Conservation (phyloP, 2,113 vertebrate species). For the Eolophus roseicapilla region DNA sequence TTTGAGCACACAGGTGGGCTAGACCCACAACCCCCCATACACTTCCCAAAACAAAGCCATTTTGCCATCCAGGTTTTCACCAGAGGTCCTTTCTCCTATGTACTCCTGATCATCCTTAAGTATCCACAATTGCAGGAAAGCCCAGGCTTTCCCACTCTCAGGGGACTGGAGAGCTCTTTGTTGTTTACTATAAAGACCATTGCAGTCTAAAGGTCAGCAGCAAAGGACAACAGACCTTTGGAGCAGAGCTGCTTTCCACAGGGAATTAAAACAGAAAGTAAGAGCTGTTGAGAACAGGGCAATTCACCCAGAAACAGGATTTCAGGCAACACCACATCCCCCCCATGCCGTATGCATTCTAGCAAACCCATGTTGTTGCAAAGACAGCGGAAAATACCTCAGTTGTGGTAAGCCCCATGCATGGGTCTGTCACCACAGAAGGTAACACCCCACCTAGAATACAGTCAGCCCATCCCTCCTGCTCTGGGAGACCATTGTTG, state of each 20-base stretch:
- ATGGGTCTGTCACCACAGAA: not conserved
- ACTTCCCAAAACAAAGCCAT: not conserved
- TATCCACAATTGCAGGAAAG: not conserved
- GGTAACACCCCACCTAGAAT: not conserved
- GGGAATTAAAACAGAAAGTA: not conserved
- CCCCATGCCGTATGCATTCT: fast-evolving
- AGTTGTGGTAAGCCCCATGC: fast-evolving
- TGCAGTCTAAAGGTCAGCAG: conserved; percentile 34
- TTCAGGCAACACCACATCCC: not conserved
- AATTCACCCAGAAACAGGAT: not conserved
- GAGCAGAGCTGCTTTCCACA: not conserved
- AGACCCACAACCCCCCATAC: not conserved
- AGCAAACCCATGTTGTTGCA: not conserved
- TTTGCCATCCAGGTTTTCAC: not conserved
- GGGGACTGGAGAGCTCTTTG: not conserved
- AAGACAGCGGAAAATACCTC: not conserved
- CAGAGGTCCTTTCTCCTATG: not conserved
- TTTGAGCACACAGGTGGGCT: not conserved
- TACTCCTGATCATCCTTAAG: not conserved
- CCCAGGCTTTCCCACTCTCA: not conserved
- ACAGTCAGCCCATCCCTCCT: not conserved
- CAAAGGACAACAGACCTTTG: conserved; percentile 42
- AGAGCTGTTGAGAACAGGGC: not conserved
- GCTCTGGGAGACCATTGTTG: not conserved
- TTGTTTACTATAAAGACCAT: not conserved